Base-by-base conservation (phyloP, 2,797 vertebrate species). In the Vipera ursinii region DNA sequence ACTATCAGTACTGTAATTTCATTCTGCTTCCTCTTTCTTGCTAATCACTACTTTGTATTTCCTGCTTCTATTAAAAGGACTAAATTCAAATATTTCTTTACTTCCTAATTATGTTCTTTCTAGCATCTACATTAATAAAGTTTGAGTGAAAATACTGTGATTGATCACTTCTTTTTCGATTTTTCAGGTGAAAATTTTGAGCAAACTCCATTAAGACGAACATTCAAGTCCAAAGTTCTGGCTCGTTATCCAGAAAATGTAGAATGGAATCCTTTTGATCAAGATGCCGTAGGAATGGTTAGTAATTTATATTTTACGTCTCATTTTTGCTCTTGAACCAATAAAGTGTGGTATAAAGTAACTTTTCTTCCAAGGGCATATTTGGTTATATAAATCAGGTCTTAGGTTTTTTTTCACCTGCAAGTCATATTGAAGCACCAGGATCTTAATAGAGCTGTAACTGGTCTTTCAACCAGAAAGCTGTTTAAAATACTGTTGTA, bases 271-370 rank as follows among this genome's bases (percentile, higher is more conserved):
- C 99, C 99, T 28, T 99, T 99, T 97, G 99, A 99, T 97, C 99
- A 99, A 97, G 99, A 99, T 98, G 99, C 99, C 78, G 99, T 99
- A 96, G 99, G 99, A 98, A 99, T 99, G 99, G 99, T 99, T 97
- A 95, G 97, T 98, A 95, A 93, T 59, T 78, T 55, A 91, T 95
- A 89, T 55, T 92, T 93, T 90, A 69, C 24, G 13, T 86, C 92
- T 91, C 61, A 22, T 94, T 89, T 32, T 44, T 92, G 6, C n/a
- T 44, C 51, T 63, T 86, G n/a, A 26, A 89, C 32, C 2, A 24
- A 44, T 15, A 65, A 51, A 10, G 26, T 28, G 3, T 82, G 3
- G 20, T n/a, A 4, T 15, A 61, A 15, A n/a, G 6, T 53, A 51
- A n/a, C 53, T 32, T 9, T 65, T 91, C 15, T 13, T 86, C 59